A percentile compares a stretch with the other conserved stretches of the same genome.
Conservation (phyloP, 2,797 vertebrate genomes). For the Geotria australis region DNA sequence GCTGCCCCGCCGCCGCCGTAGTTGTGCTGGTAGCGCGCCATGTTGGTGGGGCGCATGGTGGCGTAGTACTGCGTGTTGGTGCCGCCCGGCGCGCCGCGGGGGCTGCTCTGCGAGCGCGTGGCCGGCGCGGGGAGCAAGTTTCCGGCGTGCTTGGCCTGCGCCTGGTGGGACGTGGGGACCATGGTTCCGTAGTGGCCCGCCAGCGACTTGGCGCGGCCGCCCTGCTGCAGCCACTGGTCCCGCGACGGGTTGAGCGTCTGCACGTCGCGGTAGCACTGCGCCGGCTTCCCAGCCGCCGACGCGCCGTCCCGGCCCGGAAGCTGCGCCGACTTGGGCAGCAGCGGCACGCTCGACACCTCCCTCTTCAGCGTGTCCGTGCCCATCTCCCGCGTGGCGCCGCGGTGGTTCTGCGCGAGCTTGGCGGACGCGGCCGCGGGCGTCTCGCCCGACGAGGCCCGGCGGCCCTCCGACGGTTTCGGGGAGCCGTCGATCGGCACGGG, state of each 20-base stretch:
- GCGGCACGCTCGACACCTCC: too few species aligned
- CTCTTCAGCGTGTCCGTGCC: too few species aligned
- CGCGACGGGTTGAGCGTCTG: background rate
- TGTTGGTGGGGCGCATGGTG: too few species aligned
- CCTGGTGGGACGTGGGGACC: background rate
- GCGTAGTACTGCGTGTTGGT: too few species aligned
- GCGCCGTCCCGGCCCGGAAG: too few species aligned
- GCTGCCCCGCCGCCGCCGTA: too few species aligned
- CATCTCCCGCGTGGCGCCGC: too few species aligned
- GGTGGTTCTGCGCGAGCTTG: background rate
- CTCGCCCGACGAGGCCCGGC: background rate
- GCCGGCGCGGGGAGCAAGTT: too few species aligned
- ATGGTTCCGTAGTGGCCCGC: background rate
- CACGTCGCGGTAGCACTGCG: background rate
- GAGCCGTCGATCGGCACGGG: background rate
- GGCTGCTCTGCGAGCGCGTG: too few species aligned
- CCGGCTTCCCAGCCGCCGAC: background rate
- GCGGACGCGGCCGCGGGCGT: background rate
- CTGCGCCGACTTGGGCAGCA: too few species aligned
- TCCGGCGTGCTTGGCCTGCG: background rate
- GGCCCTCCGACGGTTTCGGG: background rate
- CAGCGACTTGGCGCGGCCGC: background rate
- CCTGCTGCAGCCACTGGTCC: background rate
- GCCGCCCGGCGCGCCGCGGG: too few species aligned
- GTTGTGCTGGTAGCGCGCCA: too few species aligned